Evolutionary conservation across 1,140 invertebrate species (phyloP).

Genomic region (Branchinecta lynchi): DNA sequence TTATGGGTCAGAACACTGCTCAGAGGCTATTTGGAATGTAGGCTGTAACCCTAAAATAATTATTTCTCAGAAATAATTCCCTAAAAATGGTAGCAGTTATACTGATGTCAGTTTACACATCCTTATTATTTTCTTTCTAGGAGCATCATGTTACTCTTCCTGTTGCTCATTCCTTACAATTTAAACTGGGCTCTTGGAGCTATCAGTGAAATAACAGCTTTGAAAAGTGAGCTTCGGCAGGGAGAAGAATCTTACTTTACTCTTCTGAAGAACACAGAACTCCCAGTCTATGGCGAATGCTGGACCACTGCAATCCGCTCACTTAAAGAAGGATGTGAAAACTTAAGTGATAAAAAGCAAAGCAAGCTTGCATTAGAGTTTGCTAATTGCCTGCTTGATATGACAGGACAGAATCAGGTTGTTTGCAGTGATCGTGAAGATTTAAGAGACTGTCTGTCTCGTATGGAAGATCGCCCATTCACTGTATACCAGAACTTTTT

Average conservation of each 20-base stretch:
- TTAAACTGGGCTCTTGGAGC: background rate
- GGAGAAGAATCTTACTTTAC: constrained; percentile 28
- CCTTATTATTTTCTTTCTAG: too few species aligned
- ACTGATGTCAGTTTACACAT: too few species aligned
- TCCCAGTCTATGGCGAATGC: constrained; percentile 43
- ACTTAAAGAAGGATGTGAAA: constrained; percentile 39
- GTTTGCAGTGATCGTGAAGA: constrained; percentile 33
- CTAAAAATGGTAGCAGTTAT: too few species aligned
- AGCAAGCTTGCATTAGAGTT: constrained; percentile 43
- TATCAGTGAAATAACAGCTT: background rate
- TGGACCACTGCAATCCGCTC: constrained; percentile 41
- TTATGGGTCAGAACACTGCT: too few species aligned
- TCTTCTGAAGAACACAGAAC: constrained; percentile 25
- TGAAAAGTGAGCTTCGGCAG: constrained; percentile 11
- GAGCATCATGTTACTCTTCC: too few species aligned
- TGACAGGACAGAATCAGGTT: constrained; percentile 39
- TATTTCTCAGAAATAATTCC: too few species aligned
- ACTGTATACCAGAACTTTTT: constrained; percentile 48
- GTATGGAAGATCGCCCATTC: constrained; percentile 42
- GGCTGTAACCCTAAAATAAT: too few species aligned
- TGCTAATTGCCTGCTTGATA: constrained; percentile 47
- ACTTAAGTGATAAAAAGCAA: constrained; percentile 43
- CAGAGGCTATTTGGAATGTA: too few species aligned
- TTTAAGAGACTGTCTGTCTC: constrained; percentile 37
- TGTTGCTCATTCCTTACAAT: too few species aligned